Base-by-base conservation (phyloP, 2,888 invertebrate species). In the Tenthredo distinguenda region DNA sequence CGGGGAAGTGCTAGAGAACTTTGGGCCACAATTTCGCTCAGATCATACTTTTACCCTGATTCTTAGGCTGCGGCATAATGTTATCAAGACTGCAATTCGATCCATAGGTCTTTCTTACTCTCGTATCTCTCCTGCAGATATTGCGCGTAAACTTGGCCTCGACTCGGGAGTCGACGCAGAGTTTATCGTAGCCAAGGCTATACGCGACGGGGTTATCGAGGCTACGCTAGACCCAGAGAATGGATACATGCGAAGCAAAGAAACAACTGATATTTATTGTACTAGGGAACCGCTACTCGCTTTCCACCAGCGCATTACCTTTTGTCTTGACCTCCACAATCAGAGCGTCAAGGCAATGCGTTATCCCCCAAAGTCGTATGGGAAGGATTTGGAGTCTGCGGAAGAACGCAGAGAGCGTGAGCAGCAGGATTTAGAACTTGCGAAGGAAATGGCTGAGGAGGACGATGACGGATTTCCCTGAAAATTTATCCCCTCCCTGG, bases 371-470 rank as follows among this genome's bases (percentile, higher is more conserved):
- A 99, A 99, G 93, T 98, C 99, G 0, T 99, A 99, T 94, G 99
- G 99, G 31, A 99, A 99, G 92, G 99, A 99, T 93, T 94, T 99
- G 86, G 99, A 99, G 94, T 99, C 98, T 90, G 99, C 99, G 21
- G 99, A 99, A 94, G 99, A 99, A 91, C 96, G 99, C 82, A 95
- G 99, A 86, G 99, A 99, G 94, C 95, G 99, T 84, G 99, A 99
- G 93, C 99, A 99, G 91, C 99, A 99, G 94, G 99, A 99, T 94
- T 95, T 99, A 91, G 99, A 99, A 93, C 95, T 99, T 90, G 99
- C 99, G n/a, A 99, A 99, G 94, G 99, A 99, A 94, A 99, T 99
- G 97, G 99, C 99, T 9, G 99, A 99, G 92, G 99, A 99, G 93
- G 99, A 99, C 94, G 99, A 99, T 95, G 98, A 98, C 94, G 97